Base-by-base conservation (phyloP, 2,797 vertebrate species). In the Acrossocheilus wenchowensis region DNA sequence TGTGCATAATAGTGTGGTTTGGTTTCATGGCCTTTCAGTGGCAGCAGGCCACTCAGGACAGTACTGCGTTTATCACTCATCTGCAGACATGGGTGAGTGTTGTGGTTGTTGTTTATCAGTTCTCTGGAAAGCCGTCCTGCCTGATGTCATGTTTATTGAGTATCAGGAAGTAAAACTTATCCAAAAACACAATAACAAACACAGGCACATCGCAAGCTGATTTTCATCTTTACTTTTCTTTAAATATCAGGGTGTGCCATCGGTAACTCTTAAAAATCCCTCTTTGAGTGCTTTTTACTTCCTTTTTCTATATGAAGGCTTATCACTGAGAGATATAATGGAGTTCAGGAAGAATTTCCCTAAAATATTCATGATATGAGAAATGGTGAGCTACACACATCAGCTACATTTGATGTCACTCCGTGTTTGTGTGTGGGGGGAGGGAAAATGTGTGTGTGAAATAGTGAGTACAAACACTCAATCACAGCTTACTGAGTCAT, bases 271-370 rank as follows among this genome's bases (percentile, higher is more conserved):
- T 60, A 43, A 60, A 83, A 73, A 60, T 73, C 52, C 69, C 81
- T 73, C 36, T 21, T 10, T 54, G 0, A 36, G 50, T 30, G 1
- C 7, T 41, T 39, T 71, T 21, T 82, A 60, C 81, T 73, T 73
- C 39, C 69, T 1, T 73, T 83, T 60, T 83, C 81, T 30, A 30
- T 15, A 72, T 72, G 8, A 71, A 72, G 80, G 52, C 36, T 41
- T 62, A 60, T 78, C 77, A 17, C 21, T 15, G 14, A 41, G 5
- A 74, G 6, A 9, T 26, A 1, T 62, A 30, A 45, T 23, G 39
- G 36, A 83, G 23, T 6, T 43, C 17, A 82, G 81, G 68, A 82
- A 82, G 81, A 72, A 82, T 82, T 82, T 82, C 68, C 81, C 81
- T 82, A 73, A 43, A 72, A 72, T 57, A 57, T 57, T 73, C 68